Percentiles rank a stretch among this genome's conserved stretches.
phyloP scores from a whole-genome alignment of 2,797 vertebrate species.

The Microctenopoma lineatum region DNA sequence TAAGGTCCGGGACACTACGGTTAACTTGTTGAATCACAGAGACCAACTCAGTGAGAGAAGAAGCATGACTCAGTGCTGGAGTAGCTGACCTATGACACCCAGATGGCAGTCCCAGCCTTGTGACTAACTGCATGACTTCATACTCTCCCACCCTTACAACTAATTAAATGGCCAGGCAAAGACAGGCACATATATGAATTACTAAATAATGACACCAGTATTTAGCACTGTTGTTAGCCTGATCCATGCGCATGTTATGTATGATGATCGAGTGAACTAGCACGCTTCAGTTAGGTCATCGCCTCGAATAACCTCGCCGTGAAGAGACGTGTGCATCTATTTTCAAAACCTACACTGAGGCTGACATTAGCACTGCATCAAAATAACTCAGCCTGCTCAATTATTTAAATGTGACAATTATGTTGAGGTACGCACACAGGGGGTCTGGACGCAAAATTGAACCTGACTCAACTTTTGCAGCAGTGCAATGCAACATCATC shows the following conservation, averaged over 20 bases:
- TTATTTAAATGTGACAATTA: conserved; percentile 40
- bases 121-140: conserved; percentile 31
- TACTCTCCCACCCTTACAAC: conserved; percentile 2
- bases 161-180: conserved; percentile 23
- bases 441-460: not conserved
- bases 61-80: conserved; percentile 16
- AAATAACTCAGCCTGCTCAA: conserved; percentile 32
- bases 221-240: conserved; percentile 41
- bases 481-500: not conserved
- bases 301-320: conserved; percentile 1
- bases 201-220: conserved; percentile 32
- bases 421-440: conserved; percentile 4
- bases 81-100: conserved; percentile 40
- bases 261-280: conserved; percentile 20
- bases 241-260: conserved; percentile 18
- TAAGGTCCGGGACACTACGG: conserved; percentile 2
- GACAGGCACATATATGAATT: conserved; percentile 24
- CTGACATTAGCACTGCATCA: conserved; percentile 22
- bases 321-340: conserved; percentile 14
- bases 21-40: conserved; percentile 34
- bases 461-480: not conserved
- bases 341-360: conserved; percentile 6
- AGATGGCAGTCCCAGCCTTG: conserved; percentile 29
- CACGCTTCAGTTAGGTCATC: conserved; percentile 24
- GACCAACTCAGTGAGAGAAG: conserved; percentile 8